phyloP scores from a whole-genome alignment of 64 coral and sea anemone genomes.

The Dendronephthya gigantea region DNA sequence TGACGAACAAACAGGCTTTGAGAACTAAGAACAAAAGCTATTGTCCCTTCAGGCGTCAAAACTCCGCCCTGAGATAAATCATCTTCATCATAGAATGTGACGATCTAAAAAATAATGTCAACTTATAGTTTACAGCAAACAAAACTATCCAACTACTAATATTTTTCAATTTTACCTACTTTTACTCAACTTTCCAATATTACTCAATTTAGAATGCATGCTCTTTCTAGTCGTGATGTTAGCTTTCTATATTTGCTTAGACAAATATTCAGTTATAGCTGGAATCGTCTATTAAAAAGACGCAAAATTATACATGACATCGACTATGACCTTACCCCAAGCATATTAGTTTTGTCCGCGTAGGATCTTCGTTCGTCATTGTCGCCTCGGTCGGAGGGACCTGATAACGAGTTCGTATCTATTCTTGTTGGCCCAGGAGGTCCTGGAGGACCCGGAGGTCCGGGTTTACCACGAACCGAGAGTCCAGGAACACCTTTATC shows the following conservation, averaged over 20 bases:
- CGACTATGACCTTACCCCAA: not conserved
- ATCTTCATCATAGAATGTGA: constrained; percentile 23
- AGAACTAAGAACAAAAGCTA: constrained; percentile 40
- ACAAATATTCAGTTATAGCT: no score
- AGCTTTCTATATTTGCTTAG: no score
- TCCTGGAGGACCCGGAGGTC: constrained; percentile 33
- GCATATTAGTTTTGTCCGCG: not conserved
- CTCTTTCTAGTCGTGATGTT: no score
- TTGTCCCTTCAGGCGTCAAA: constrained; percentile 31
- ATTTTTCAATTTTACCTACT: no score
- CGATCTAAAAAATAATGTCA: constrained; percentile 14
- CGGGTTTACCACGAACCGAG: constrained; percentile 13
- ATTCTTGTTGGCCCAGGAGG: constrained; percentile 17
- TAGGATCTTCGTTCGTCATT: not conserved
- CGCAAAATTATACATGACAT: not conserved
- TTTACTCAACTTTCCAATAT: no score
- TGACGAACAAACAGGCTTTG: constrained; percentile 56
- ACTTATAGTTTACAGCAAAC: no score
- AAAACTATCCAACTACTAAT: no score
- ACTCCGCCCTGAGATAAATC: constrained; percentile 14
- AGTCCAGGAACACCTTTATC: not conserved
- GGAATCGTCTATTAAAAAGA: no score
- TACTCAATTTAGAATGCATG: no score
- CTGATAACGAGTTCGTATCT: not conserved
- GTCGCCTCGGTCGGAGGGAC: not conserved